These are phyloP conservation scores for Denticeps clupeoides DNA, from an alignment of 2,797 vertebrate genomes.

Conservation along the genomic window DNA sequence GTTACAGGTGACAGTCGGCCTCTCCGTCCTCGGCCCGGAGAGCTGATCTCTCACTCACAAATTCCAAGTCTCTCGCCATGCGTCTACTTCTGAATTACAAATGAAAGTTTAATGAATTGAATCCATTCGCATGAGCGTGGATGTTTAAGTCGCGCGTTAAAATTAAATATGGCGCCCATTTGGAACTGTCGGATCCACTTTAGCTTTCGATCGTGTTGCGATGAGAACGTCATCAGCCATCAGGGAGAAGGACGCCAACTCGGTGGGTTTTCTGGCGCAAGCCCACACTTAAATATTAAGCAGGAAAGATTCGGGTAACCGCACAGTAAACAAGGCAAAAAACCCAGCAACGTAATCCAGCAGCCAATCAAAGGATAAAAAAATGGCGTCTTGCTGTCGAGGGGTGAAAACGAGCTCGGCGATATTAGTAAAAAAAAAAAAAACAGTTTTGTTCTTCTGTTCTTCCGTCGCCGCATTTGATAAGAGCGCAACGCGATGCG, in stretches of 20 bases:
- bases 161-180: neutral
- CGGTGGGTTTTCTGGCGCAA: too few relatives aligned
- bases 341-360: too few relatives aligned
- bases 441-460: slow-evolving; percentile 14
- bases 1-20: slow-evolving; percentile 2
- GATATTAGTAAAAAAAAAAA: too few relatives aligned
- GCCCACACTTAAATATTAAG: too few relatives aligned
- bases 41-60: neutral
- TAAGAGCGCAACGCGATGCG: slow-evolving; percentile 69
- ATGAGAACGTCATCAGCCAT: neutral
- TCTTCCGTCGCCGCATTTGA: slow-evolving; percentile 46
- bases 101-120: slow-evolving; percentile 1
- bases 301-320: too few relatives aligned
- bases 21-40: slow-evolving; percentile 13
- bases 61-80: neutral
- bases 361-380: too few relatives aligned
- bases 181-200: neutral
- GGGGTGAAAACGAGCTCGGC: too few relatives aligned
- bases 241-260: too few relatives aligned
- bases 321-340: too few relatives aligned
- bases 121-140: neutral
- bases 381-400: too few relatives aligned
- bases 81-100: neutral
- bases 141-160: slow-evolving; percentile 1
- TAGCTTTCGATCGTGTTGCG: neutral